Evolutionary conservation across 2,888 invertebrate genomes (phyloP).

Genomic region (Cheilosia scutellata): DNA sequence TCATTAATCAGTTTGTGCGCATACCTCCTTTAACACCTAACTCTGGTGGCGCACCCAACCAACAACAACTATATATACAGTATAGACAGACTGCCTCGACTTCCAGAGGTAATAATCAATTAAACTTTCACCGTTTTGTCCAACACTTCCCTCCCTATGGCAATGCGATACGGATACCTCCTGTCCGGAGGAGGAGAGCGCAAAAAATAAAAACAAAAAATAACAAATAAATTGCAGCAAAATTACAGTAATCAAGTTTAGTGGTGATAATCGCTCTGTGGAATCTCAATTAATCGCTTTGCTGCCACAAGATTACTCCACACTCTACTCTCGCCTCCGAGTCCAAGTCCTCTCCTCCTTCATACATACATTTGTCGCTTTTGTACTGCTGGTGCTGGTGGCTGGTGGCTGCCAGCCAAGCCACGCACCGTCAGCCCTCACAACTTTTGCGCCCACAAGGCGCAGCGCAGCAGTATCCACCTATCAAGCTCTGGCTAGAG

Average conservation of each 20-base stretch:
- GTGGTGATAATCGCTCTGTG: constrained; percentile 77
- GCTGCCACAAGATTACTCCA: constrained; percentile 75
- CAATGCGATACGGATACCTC: neutral
- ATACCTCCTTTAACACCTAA: constrained; percentile 62
- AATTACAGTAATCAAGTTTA: constrained; percentile 78
- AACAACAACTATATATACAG: constrained; percentile 7
- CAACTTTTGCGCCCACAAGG: constrained; percentile 71
- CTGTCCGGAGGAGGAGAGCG: neutral
- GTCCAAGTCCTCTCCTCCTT: neutral
- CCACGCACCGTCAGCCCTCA: constrained; percentile 63
- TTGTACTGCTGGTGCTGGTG: constrained; percentile 6
- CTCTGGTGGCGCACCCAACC: constrained; percentile 41
- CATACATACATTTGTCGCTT: constrained; percentile 17
- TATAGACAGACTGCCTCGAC: constrained; percentile 37
- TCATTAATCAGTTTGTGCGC: constrained; percentile 59
- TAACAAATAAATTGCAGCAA: constrained; percentile 75
- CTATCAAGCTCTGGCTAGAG: constrained; percentile 30
- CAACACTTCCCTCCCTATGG: constrained; percentile 37
- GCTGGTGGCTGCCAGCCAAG: constrained; percentile 31
- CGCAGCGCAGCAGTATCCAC: constrained; percentile 29
- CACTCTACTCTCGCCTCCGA: constrained; percentile 31
- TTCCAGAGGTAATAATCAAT: constrained; percentile 71
- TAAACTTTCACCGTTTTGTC: constrained; percentile 73
- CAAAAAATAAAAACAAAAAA: constrained; percentile 50
- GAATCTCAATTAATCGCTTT: constrained; percentile 77